Evolutionary conservation across 2,797 vertebrate genomes (phyloP).

Genomic region (Peromyscus melanophrys): DNA sequence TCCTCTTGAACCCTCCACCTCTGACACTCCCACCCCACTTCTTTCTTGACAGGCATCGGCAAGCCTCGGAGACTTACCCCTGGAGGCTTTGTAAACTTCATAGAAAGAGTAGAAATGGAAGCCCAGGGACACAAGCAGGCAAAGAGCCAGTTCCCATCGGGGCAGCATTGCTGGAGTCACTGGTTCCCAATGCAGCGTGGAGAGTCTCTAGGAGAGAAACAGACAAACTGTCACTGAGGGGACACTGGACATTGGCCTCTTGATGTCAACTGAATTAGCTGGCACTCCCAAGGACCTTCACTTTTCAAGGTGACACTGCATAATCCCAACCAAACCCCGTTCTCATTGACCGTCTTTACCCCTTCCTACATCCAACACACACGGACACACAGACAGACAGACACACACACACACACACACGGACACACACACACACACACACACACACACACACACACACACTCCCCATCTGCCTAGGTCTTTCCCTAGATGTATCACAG

Average conservation of each 20-base stretch:
- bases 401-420: not conserved
- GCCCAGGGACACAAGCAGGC: slow-evolving; percentile 87
- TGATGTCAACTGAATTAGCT: not conserved
- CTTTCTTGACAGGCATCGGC: not conserved
- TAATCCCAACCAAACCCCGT: not conserved
- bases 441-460: not conserved
- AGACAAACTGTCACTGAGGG: not conserved
- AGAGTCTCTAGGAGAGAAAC: slow-evolving; percentile 45
- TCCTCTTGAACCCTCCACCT: not conserved
- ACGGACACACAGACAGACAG: no score
- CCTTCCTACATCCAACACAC: not conserved
- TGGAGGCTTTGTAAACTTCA: slow-evolving; percentile 89
- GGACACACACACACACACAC: no score
- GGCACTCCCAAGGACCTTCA: not conserved
- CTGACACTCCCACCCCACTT: not conserved
- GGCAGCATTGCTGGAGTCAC: slow-evolving; percentile 82
- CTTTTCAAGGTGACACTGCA: no score
- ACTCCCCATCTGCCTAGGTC: fast-evolving
- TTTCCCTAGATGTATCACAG: not conserved
- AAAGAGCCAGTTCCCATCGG: slow-evolving; percentile 87
- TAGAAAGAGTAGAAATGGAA: slow-evolving; percentile 91
- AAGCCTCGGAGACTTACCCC: slow-evolving; percentile 84
- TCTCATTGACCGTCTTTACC: not conserved
- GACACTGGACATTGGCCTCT: not conserved
- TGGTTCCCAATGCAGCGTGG: not conserved